A percentile compares a stretch with the other conserved stretches of the same genome.
Conservation (phyloP, 2,113 vertebrate genomes). For the Saguinus midas region DNA sequence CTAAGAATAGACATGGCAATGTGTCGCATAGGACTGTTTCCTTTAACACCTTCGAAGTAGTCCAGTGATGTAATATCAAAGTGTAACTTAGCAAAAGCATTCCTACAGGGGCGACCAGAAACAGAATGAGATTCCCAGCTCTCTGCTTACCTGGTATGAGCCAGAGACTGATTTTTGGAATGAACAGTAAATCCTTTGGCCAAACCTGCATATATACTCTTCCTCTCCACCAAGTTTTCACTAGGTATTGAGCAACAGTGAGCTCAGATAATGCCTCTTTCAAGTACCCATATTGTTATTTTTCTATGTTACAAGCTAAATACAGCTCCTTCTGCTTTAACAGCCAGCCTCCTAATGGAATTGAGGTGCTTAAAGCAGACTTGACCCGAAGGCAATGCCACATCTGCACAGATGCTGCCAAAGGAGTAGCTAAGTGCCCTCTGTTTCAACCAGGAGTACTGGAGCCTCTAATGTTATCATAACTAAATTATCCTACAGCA, state of each 20-base stretch:
- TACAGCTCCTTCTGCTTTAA: not conserved
- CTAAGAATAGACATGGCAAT: not conserved
- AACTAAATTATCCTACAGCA: not conserved
- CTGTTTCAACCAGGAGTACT: not conserved
- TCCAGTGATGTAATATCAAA: not conserved
- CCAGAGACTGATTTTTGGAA: not conserved
- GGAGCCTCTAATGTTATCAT: not conserved
- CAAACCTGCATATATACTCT: not conserved
- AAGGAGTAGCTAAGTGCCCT: not conserved
- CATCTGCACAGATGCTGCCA: not conserved
- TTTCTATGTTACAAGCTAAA: not conserved
- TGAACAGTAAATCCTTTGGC: conserved; percentile 5
- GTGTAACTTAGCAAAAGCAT: not conserved
- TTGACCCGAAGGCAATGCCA: not conserved
- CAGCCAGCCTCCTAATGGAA: not conserved
- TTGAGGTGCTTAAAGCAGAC: not conserved
- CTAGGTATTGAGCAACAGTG: not conserved
- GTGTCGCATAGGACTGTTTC: not conserved
- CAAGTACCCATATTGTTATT: not conserved
- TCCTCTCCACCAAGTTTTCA: not conserved
- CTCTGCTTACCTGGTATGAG: not conserved
- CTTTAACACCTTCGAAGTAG: not conserved
- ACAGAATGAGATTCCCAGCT: not conserved
- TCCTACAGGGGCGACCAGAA: not conserved
- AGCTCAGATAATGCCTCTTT: not conserved